These are phyloP conservation scores for Bos indicus DNA, from an alignment of 2,113 vertebrate species.

Conservation along the genomic window DNA sequence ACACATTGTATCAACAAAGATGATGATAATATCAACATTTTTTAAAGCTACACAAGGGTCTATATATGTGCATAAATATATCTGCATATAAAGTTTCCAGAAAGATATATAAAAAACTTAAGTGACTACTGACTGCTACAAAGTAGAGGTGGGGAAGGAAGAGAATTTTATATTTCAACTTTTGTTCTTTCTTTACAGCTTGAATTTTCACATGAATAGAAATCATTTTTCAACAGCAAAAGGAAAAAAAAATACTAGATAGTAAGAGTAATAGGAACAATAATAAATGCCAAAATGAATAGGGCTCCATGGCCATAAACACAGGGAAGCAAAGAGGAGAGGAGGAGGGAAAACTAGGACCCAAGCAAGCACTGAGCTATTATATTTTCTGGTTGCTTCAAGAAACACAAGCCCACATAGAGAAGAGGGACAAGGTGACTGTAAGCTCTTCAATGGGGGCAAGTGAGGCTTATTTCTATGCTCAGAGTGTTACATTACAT, in stretches of 20 bases:
- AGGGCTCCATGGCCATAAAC: background rate
- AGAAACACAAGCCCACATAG: background rate
- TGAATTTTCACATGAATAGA: background rate
- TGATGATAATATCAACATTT: background rate
- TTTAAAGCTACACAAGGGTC: background rate
- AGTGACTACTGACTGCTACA: background rate
- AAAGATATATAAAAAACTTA: background rate
- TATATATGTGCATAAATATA: background rate
- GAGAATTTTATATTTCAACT: background rate
- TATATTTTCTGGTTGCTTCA: background rate
- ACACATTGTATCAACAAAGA: background rate
- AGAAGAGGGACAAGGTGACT: background rate
- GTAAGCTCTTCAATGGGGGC: background rate
- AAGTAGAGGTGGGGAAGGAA: background rate
- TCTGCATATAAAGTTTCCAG: background rate
- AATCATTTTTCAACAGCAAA: background rate
- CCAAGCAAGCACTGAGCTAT: background rate
- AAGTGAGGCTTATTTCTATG: conserved; percentile 32
- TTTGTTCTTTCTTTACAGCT: background rate
- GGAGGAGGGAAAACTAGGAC: background rate
- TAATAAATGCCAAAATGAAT: background rate
- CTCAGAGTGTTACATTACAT: background rate
- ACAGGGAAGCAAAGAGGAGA: background rate
- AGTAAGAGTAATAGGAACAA: background rate
- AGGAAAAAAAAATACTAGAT: background rate